These are phyloP conservation scores for Sinelater perroti DNA, from an alignment of 2,888 invertebrate genomes.

Conservation along the genomic window DNA sequence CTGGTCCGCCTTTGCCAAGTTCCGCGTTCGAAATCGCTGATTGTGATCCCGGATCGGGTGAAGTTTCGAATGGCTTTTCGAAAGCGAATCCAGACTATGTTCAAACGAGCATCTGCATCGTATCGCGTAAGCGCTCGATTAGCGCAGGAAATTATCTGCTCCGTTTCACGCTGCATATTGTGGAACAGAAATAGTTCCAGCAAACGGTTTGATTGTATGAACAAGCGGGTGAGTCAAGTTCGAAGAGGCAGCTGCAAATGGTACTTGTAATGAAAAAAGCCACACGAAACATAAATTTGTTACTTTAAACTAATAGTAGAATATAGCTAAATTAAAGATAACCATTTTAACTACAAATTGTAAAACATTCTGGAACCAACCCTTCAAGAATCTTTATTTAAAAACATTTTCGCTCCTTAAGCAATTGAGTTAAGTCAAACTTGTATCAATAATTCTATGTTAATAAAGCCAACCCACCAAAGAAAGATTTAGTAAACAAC, in stretches of 20 bases:
- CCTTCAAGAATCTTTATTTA: no score
- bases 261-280: not conserved
- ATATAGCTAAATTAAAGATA: no score
- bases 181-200: not conserved
- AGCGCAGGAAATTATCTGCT: conserved; percentile 14
- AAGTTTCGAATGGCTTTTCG: not conserved
- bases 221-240: conserved; percentile 12
- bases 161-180: conserved; percentile 1
- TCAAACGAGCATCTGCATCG: not conserved
- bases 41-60: not conserved
- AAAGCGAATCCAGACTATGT: not conserved
- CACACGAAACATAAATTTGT: not conserved
- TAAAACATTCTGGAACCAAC: no score
- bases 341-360: no score
- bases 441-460: no score
- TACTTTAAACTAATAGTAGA: no score
- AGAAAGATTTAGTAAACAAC: no score
- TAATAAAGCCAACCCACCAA: no score
- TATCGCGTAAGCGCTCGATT: not conserved
- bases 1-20: not conserved
- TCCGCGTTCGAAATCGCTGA: not conserved
- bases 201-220: conserved; percentile 7
- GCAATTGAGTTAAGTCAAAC: no score
- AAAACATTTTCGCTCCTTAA: no score
- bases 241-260: not conserved